phyloP scores from a whole-genome alignment of 2,888 invertebrate species.

The Diarsia mendica region DNA sequence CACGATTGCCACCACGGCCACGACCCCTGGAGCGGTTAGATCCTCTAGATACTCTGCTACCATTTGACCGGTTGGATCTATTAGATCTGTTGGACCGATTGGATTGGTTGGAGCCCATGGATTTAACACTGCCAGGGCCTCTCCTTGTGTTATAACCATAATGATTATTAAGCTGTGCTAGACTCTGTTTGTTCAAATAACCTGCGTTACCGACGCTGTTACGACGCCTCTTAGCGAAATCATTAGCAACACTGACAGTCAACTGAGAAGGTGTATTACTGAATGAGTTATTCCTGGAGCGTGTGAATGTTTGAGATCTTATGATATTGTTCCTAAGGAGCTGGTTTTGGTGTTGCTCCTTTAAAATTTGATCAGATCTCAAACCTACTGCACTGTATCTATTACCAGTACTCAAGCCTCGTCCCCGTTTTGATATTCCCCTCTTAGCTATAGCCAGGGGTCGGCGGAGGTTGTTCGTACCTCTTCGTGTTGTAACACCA shows the following conservation, averaged over 20 bases:
- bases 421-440: slow-evolving; percentile 86
- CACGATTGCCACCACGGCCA: slow-evolving; percentile 80
- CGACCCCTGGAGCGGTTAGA: slow-evolving; percentile 79
- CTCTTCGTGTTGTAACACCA: slow-evolving; percentile 80
- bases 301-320: slow-evolving; percentile 86
- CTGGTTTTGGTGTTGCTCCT: slow-evolving; percentile 80
- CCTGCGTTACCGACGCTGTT: slow-evolving; percentile 84
- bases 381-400: slow-evolving; percentile 84
- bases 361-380: slow-evolving; percentile 86
- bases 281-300: slow-evolving; percentile 85
- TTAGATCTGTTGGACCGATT: slow-evolving; percentile 71
- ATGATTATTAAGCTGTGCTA: slow-evolving; percentile 83
- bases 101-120: slow-evolving; percentile 84
- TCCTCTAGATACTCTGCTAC: slow-evolving; percentile 77
- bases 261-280: slow-evolving; percentile 80
- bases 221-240: slow-evolving; percentile 82
- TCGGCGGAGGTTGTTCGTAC: slow-evolving; percentile 74
- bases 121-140: slow-evolving; percentile 86
- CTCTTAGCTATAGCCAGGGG: slow-evolving; percentile 84
- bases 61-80: slow-evolving; percentile 77
- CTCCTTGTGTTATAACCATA: slow-evolving; percentile 79
- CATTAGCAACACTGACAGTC: slow-evolving; percentile 87
- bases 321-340: slow-evolving; percentile 80
- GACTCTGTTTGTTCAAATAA: slow-evolving; percentile 82
- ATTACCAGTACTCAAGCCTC: slow-evolving; percentile 81